Evolutionary conservation across 2,113 vertebrate species (phyloP).

Genomic region (Xenopus laevis): DNA sequence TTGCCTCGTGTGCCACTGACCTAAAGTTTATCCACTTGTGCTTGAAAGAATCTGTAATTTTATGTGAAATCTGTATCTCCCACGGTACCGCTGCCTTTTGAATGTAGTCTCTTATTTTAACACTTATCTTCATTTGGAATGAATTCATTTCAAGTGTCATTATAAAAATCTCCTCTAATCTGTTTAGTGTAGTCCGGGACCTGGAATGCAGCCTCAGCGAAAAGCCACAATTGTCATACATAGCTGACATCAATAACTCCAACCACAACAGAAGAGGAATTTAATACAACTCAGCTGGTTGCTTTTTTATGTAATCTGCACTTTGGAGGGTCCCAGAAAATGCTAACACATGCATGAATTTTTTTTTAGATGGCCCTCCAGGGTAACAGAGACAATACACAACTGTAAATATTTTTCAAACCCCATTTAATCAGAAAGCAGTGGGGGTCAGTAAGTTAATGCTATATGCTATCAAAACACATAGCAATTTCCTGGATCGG

Average conservation of each 20-base stretch:
- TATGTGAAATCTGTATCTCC: too few relatives aligned
- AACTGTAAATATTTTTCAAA: neutral
- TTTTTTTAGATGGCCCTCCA: neutral
- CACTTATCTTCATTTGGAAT: neutral
- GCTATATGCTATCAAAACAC: neutral
- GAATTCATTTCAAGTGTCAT: neutral
- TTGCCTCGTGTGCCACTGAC: too few relatives aligned
- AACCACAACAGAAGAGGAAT: slow-evolving; percentile 1
- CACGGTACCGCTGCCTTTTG: too few relatives aligned
- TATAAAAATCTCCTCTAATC: neutral
- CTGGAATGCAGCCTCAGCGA: neutral
- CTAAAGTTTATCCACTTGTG: too few relatives aligned
- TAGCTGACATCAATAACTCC: neutral
- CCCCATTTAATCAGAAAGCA: neutral
- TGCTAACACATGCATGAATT: neutral
- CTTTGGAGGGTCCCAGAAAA: neutral
- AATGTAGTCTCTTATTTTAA: too few relatives aligned
- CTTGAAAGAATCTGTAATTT: too few relatives aligned
- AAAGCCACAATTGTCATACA: slow-evolving; percentile 5
- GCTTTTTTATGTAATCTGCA: neutral
- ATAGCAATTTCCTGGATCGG: too few relatives aligned
- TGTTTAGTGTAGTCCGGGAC: neutral
- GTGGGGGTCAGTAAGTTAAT: neutral
- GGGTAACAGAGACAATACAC: neutral
- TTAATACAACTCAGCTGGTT: slow-evolving; percentile 1